Conservation (phyloP, 2,113 vertebrate genomes). For the Ranitomeya imitator region DNA sequence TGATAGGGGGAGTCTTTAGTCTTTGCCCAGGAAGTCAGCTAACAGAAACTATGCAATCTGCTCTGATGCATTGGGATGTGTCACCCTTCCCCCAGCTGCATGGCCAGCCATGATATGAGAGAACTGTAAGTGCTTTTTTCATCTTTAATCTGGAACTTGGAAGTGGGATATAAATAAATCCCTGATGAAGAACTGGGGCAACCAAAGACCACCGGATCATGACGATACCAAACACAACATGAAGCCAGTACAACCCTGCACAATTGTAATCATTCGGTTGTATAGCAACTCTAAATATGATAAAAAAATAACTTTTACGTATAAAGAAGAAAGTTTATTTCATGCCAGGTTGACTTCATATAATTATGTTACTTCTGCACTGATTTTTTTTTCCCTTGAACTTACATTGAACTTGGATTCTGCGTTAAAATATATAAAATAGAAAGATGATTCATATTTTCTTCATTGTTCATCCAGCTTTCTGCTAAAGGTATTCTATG, state of each 20-base stretch:
- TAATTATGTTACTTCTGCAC: background rate
- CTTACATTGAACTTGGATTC: conserved; percentile 38
- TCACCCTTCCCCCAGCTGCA: too few species aligned
- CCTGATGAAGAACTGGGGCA: too few species aligned
- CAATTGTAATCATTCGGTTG: background rate
- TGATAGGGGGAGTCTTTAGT: too few species aligned
- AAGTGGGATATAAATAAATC: too few species aligned
- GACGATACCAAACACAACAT: too few species aligned
- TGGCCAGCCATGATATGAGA: too few species aligned
- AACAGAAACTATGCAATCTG: too few species aligned
- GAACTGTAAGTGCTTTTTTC: too few species aligned
- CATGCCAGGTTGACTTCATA: conserved; percentile 29
- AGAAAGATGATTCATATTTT: background rate
- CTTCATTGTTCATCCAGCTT: background rate
- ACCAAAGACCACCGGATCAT: too few species aligned
- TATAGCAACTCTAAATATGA: background rate
- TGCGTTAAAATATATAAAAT: conserved; percentile 29
- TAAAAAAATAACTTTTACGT: background rate
- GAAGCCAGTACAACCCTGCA: background rate
- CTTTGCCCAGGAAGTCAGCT: too few species aligned
- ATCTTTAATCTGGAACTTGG: too few species aligned
- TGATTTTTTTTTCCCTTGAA: conserved; percentile 25
- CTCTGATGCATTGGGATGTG: too few species aligned
- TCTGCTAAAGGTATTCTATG: conserved; percentile 16
- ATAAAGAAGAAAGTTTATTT: background rate